Percentiles rank a stretch among this genome's conserved stretches.
These are phyloP conservation scores for Saccopteryx bilineata DNA, from an alignment of 2,113 vertebrate species.

Conservation along the genomic window DNA sequence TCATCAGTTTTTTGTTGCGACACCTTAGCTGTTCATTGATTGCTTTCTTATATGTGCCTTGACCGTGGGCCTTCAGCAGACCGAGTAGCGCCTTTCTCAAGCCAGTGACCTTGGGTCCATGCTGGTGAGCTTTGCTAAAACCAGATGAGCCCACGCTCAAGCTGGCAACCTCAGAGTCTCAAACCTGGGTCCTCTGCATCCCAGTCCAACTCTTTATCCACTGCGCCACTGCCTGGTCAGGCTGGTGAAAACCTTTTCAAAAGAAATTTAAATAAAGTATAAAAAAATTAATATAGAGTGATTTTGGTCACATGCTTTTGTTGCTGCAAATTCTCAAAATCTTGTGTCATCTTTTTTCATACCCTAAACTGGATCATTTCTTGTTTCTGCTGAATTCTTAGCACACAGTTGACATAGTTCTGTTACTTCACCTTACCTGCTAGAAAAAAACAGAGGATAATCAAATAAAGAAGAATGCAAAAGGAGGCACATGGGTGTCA, in stretches of 20 bases:
- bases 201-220: too few relatives aligned
- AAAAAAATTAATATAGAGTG: neutral
- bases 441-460: neutral
- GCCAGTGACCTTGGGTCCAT: too few relatives aligned
- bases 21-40: too few relatives aligned
- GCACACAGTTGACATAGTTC: neutral
- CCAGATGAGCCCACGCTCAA: too few relatives aligned
- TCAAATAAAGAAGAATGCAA: neutral
- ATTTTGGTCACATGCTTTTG: neutral
- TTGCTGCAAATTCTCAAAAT: neutral
- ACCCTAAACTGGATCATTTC: neutral
- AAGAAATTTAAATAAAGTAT: slow-evolving; percentile 24
- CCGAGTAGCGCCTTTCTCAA: too few relatives aligned
- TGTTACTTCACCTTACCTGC: slow-evolving; percentile 1
- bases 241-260: neutral
- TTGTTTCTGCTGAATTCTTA: slow-evolving; percentile 42
- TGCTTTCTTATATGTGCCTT: too few relatives aligned
- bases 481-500: neutral
- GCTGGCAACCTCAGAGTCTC: too few relatives aligned
- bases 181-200: too few relatives aligned
- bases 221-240: too few relatives aligned
- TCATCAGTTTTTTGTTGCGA: too few relatives aligned
- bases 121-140: too few relatives aligned
- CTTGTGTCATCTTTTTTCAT: neutral
- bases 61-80: too few relatives aligned